Evolutionary conservation across 2,113 vertebrate genomes (phyloP), one percentile per base, ranked within the genome.

Genomic region (Microcebus griseorufus): DNA sequence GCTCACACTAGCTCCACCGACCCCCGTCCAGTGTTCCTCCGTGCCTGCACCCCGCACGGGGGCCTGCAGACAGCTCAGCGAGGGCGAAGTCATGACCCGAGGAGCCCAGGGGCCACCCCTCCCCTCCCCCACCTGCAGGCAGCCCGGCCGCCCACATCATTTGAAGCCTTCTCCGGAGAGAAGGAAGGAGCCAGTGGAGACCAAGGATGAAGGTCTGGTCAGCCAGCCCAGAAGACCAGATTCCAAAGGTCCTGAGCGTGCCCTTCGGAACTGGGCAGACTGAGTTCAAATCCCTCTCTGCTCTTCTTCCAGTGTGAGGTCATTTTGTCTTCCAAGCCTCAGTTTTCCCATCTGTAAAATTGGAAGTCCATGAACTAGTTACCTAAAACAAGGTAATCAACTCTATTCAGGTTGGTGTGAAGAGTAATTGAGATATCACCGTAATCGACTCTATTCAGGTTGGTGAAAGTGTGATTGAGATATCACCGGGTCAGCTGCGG

Each of bases 41-140:
- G 18, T 20, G 29, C 37, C 45, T 2, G 8, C 16, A 16, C 42
- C 4, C 6, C 1, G 2, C 72, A 18, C 34, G 16, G 64, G 3
- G 60, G 34, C 27, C 72, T 34, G 27, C 0, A 2, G n/a, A 55
- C 0, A 23, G 53, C 5, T 8, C 37, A 5, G 20, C 0, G 0
- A 39, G 70, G 51, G 23, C 45, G 37, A 67, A 42, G 10, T 23
- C 22, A 32, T 64, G 91, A 32, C 27, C 4, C 4, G 34, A 27
- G 22, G 51, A 39, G 39, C 16, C 69, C 34, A 17, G 53, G 32
- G 78, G 0, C 53, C n/a, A 16, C 18, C 2, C 0, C 2, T 5
- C 4, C 60, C 6, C 60, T 3, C 25, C n/a, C 11, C 14, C 29
- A 22, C 42, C 17, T 69, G 7, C 18, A 8, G 53, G 34, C 45